Base-by-base conservation (phyloP, 2,797 vertebrate species). In the Cyclura pinguis region DNA sequence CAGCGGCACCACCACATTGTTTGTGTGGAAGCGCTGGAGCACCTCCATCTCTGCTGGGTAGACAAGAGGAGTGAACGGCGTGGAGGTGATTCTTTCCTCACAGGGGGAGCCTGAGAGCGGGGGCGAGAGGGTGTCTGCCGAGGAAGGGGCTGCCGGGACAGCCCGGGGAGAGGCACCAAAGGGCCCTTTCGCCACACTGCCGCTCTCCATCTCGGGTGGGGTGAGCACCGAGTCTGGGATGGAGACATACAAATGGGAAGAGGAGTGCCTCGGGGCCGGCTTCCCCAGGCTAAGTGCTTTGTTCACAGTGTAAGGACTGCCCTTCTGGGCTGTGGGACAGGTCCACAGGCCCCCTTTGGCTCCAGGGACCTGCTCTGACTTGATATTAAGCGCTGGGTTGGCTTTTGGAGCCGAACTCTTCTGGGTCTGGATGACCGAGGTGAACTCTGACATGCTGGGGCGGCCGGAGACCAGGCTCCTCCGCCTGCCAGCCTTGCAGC, bases 1-100 rank as follows among this genome's bases (percentile, higher is more conserved):
- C 0, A 98, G 94, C 2, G 89, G 98, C 95, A 98, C 98, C 24
- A 98, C 98, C 94, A 99, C 97, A 91, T 98, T 97, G 76, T 98
- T 97, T 0, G 96, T 73, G 0, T 96, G 96, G 0, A 98, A 97
- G 16, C 87, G 85, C 16, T 95, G 14, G 0, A 95, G 93, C 0
- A 94, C 89, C 59, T 91, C 93, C 67, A 92, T 89, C 76, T 93
- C 92, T 0, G 88, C 22, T 0, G 90, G 85, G 32, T 93, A 91
- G n/a, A 87, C 81, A 97, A 97, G 95, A 96, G 97, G 97, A 97
- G 98, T 96, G 97, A 98, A 87, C 0, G 91, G 91, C 0, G 91
- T 92, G 0, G 81, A 42, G 96, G 97, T 92, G 32, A 98, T 97
- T 89, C 98, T 97, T 0, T 97, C 96, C 52, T 97, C 95, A n/a